Conservation (phyloP, 2,797 vertebrate genomes). For the Silurus lanzhouensis region DNA sequence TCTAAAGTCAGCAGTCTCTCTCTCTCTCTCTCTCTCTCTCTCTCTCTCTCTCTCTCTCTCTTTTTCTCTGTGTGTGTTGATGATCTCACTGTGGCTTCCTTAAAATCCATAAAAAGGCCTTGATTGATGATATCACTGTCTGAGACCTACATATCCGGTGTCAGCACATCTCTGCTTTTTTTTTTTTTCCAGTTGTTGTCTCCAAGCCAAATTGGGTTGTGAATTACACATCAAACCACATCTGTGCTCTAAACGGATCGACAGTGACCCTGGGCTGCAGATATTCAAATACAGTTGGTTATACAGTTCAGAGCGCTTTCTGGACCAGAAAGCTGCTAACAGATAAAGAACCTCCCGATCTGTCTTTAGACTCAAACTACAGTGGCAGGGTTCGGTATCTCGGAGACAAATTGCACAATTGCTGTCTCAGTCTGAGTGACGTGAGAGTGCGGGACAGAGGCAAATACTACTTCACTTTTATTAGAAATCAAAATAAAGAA, state of each 20-base stretch:
- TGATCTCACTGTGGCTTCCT: neutral
- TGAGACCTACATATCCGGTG: neutral
- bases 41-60: neutral
- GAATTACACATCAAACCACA: neutral
- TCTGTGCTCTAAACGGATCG: constrained; percentile 44
- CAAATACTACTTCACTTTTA: constrained; percentile 34
- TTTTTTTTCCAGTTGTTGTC: neutral
- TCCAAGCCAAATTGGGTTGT: neutral
- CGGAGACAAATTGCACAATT: neutral
- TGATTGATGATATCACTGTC: neutral
- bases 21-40: neutral
- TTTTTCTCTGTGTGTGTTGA: neutral
- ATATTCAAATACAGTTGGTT: neutral
- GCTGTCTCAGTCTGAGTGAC: neutral
- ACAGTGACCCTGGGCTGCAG: constrained; percentile 45
- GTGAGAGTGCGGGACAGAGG: constrained; percentile 2
- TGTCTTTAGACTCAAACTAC: neutral
- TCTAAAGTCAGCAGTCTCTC: neutral
- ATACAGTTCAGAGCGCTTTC: neutral
- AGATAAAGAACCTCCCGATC: neutral
- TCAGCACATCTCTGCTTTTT: neutral
- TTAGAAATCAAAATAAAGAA: neutral
- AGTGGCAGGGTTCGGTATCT: constrained; percentile 14
- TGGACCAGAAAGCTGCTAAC: neutral
- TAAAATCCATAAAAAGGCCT: no score